Evolutionary conservation across 2,113 vertebrate species (phyloP).

Genomic region (Chrysemys picta): DNA sequence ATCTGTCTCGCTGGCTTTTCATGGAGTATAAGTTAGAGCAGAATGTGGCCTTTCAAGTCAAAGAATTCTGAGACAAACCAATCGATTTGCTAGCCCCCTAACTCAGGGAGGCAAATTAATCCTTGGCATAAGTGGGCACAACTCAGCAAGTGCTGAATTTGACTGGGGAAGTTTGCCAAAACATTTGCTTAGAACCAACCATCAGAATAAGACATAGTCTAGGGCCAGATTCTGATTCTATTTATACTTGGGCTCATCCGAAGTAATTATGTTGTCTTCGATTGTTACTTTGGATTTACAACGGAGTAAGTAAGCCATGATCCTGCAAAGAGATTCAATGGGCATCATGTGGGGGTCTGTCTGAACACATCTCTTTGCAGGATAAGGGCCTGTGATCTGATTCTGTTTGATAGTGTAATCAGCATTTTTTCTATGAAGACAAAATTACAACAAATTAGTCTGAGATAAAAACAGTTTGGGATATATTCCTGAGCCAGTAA

Average conservation of each 20-base stretch:
- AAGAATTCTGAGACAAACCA: background rate
- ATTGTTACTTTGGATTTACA: background rate
- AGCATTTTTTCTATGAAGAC: background rate
- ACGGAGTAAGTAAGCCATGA: background rate
- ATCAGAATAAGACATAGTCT: background rate
- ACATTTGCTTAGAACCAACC: background rate
- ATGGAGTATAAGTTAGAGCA: background rate
- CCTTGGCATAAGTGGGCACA: background rate
- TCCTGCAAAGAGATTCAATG: background rate
- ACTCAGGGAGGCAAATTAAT: background rate
- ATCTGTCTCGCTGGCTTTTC: background rate
- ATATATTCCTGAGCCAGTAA: background rate
- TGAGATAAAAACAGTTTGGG: background rate
- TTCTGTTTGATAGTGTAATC: background rate
- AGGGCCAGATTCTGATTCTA: background rate
- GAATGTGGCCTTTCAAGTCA: background rate
- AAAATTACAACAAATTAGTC: background rate
- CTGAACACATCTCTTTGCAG: background rate
- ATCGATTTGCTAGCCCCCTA: fast-evolving
- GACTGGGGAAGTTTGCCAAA: background rate
- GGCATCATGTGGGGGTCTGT: background rate
- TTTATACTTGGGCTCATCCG: background rate
- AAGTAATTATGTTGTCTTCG: background rate
- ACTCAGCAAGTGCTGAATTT: background rate
- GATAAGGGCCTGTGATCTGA: background rate